These are phyloP conservation scores for Luperina testacea DNA, from an alignment of 2,888 invertebrate genomes.

Conservation along the genomic window DNA sequence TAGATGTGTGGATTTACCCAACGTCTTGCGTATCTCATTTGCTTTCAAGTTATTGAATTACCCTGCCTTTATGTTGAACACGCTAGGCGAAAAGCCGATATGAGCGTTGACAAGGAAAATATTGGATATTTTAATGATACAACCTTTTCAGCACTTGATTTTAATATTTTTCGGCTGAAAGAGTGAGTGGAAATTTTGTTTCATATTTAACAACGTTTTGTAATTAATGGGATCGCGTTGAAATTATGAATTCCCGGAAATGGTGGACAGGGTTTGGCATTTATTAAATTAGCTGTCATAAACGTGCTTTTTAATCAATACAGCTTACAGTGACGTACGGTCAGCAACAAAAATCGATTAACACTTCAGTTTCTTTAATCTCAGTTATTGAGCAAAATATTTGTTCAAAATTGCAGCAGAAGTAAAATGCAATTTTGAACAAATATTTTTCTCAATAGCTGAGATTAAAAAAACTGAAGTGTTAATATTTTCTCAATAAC, in stretches of 20 bases:
- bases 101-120: conserved; percentile 58
- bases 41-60: conserved; percentile 62
- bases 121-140: conserved; percentile 64
- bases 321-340: too few relatives aligned
- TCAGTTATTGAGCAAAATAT: too few relatives aligned
- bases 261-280: not conserved
- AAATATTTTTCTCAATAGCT: too few relatives aligned
- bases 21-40: conserved; percentile 53
- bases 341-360: too few relatives aligned
- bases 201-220: conserved; percentile 24
- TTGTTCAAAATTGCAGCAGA: too few relatives aligned
- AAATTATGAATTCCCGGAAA: conserved; percentile 9
- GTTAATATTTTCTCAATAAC: too few relatives aligned
- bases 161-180: conserved; percentile 36
- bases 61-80: conserved; percentile 37
- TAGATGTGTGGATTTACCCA: conserved; percentile 54
- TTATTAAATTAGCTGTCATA: not conserved
- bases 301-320: not conserved
- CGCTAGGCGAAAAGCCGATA: conserved; percentile 46
- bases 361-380: too few relatives aligned
- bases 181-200: conserved; percentile 26
- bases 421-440: too few relatives aligned
- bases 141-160: conserved; percentile 33
- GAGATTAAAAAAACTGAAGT: too few relatives aligned
- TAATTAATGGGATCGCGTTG: conserved; percentile 23